phyloP scores from a whole-genome alignment of 2,113 vertebrate species.

The Morone chrysops region DNA sequence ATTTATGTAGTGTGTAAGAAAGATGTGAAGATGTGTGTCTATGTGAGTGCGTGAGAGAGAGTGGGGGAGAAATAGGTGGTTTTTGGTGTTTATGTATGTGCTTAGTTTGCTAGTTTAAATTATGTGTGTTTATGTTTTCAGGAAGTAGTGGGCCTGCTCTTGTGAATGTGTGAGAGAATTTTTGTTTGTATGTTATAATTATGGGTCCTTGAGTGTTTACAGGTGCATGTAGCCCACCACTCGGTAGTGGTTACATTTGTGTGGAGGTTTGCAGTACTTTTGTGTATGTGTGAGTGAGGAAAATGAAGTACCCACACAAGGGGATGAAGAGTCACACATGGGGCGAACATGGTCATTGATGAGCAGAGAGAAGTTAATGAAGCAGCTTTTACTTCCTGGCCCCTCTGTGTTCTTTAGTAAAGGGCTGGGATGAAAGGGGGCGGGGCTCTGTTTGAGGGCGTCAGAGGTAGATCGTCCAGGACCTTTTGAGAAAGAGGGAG shows the following conservation, averaged over 20 bases:
- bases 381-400: conserved; percentile 69
- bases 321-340: conserved; percentile 67
- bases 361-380: conserved; percentile 78
- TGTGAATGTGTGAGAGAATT: background rate
- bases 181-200: background rate
- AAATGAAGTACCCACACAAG: conserved; percentile 16
- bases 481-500: background rate
- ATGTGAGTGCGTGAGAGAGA: background rate
- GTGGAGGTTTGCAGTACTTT: background rate
- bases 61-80: conserved; percentile 17
- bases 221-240: background rate
- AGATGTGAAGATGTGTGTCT: conserved; percentile 27
- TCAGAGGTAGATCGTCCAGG: background rate
- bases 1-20: conserved; percentile 48
- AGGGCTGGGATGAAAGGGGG: conserved; percentile 56
- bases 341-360: conserved; percentile 67
- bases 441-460: conserved; percentile 37
- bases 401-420: conserved; percentile 62
- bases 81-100: conserved; percentile 44
- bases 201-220: conserved; percentile 17
- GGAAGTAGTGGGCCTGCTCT: conserved; percentile 16
- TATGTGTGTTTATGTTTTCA: conserved; percentile 41
- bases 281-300: conserved; percentile 2
- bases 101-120: conserved; percentile 25
- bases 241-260: background rate